Evolutionary conservation across 2,888 invertebrate genomes (phyloP).

Genomic region (Electrophaes corylata): DNA sequence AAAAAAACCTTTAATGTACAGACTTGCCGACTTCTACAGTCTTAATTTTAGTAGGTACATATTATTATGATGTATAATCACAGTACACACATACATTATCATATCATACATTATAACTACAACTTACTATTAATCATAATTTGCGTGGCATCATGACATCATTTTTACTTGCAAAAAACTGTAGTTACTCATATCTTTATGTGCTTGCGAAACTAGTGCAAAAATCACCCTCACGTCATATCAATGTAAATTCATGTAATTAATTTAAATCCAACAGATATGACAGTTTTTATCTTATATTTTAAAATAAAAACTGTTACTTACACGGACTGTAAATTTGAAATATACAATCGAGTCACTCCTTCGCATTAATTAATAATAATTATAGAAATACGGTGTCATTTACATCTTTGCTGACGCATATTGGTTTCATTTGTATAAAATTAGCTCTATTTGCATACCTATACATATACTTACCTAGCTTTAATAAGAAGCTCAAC

Average conservation of each 20-base stretch:
- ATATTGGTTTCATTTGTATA: conserved; percentile 16
- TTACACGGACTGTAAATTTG: neutral
- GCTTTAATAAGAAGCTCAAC: neutral
- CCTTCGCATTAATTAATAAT: neutral
- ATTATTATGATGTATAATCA: neutral
- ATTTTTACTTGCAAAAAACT: neutral
- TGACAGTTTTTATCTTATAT: no score
- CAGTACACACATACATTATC: no score
- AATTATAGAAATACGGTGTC: neutral
- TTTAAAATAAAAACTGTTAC: no score
- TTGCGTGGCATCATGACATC: conserved; percentile 1
- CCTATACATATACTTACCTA: neutral
- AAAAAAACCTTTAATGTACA: no score
- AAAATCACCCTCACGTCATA: neutral
- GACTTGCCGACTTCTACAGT: no score
- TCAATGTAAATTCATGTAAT: neutral
- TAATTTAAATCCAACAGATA: no score
- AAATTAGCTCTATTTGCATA: conserved; percentile 14
- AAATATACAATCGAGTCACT: neutral
- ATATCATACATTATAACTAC: no score
- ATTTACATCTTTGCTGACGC: conserved; percentile 17
- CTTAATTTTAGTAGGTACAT: neutral
- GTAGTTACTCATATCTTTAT: neutral
- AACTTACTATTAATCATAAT: neutral
- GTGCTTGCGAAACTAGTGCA: neutral